phyloP scores from a whole-genome alignment of 2,113 vertebrate genomes.

The Bujurquina vittata region DNA sequence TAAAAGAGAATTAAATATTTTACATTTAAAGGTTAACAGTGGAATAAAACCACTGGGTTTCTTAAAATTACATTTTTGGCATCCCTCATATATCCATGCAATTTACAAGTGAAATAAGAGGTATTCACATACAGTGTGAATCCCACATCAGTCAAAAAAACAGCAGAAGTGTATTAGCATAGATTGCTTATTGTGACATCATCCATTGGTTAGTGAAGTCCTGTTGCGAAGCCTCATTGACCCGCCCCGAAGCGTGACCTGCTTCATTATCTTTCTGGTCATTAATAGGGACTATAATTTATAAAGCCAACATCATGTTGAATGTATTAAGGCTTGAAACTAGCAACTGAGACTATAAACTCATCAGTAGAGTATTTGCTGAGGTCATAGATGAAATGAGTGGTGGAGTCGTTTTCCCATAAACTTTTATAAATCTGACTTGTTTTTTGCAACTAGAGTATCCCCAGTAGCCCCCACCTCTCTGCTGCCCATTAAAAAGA shows the following conservation, averaged over 20 bases:
- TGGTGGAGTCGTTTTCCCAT: background rate
- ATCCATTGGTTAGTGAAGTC: background rate
- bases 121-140: background rate
- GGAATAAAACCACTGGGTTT: background rate
- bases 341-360: background rate
- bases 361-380: slow-evolving; percentile 13
- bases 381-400: slow-evolving; percentile 3
- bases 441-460: background rate
- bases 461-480: background rate
- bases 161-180: background rate
- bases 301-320: slow-evolving; percentile 2
- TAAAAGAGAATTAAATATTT: background rate
- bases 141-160: background rate
- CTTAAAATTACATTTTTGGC: background rate
- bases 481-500: background rate
- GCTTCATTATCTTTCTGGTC: background rate
- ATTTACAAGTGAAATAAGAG: background rate
- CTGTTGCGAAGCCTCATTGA: background rate
- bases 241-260: background rate
- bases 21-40: background rate
- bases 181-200: background rate
- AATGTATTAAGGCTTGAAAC: background rate
- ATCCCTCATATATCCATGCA: background rate
- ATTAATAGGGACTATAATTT: background rate
- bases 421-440: background rate